Evolutionary conservation across 2,797 vertebrate species (phyloP).

Genomic region (Ambastaia sidthimunki): DNA sequence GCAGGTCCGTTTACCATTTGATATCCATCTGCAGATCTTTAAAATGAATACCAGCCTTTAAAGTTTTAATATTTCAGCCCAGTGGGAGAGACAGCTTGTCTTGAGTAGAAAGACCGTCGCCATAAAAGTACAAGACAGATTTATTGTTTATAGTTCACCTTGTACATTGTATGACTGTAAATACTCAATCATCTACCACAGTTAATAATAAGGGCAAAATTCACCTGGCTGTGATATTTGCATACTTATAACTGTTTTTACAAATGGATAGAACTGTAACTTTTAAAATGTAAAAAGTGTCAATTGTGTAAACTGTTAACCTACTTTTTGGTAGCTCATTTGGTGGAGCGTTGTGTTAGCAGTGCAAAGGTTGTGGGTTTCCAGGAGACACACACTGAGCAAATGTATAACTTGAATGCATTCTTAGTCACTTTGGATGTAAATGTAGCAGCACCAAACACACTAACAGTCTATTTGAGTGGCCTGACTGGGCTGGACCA

Average conservation of each 20-base stretch:
- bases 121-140: constrained; percentile 7
- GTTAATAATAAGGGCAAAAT: not conserved
- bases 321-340: no score
- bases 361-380: no score
- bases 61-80: not conserved
- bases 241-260: not conserved
- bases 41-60: not conserved
- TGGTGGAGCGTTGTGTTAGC: no score
- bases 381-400: no score
- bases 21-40: not conserved
- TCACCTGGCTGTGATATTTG: not conserved
- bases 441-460: no score
- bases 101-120: not conserved
- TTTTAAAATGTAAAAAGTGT: no score
- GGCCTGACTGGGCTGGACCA: not conserved
- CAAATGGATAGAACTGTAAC: constrained; percentile 3
- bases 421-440: no score
- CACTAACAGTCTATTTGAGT: no score
- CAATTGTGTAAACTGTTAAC: no score
- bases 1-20: constrained; percentile 17
- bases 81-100: not conserved
- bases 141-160: constrained; percentile 18
- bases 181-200: constrained; percentile 1
- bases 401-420: no score
- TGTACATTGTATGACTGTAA: not conserved